Evolutionary conservation across 2,888 invertebrate species (phyloP).

Genomic region (Orchesella flavescens): DNA sequence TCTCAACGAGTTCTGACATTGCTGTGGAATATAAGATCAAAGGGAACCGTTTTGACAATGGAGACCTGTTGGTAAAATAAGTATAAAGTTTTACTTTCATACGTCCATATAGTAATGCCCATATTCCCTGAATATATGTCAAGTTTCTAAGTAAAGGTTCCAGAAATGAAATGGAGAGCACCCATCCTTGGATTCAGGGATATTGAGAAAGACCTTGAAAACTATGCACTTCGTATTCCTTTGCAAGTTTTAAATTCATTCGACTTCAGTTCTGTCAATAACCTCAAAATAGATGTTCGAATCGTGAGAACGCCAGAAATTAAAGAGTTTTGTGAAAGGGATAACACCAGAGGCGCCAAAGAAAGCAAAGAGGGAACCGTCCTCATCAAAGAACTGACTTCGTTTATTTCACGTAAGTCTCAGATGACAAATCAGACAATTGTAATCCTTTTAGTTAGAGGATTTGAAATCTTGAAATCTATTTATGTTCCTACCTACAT

Average conservation of each 20-base stretch:
- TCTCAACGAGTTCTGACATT: not conserved
- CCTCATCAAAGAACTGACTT: not conserved
- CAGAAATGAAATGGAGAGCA: conserved; percentile 29
- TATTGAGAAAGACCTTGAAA: conserved; percentile 31
- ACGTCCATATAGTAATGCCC: no score
- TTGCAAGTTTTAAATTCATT: not conserved
- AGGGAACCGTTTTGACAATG: not conserved
- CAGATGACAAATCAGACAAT: no score
- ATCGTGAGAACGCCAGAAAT: not conserved
- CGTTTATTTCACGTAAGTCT: not conserved
- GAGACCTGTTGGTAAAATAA: not conserved
- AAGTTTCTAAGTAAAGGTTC: not conserved
- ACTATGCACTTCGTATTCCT: conserved; percentile 24
- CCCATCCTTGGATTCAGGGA: conserved; percentile 20
- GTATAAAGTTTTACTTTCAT: not conserved
- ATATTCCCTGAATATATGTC: not conserved
- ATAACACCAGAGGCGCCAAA: not conserved
- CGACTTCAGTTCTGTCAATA: not conserved
- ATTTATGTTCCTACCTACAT: no score
- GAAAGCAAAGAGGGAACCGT: not conserved
- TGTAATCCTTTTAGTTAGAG: no score
- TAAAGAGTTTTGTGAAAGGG: no score
- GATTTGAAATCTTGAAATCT: no score
- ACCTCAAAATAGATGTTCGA: not conserved
- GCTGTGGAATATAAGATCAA: not conserved